These are phyloP conservation scores for Eriocheir sinensis DNA, from an alignment of 1,140 invertebrate species.

Conservation along the genomic window DNA sequence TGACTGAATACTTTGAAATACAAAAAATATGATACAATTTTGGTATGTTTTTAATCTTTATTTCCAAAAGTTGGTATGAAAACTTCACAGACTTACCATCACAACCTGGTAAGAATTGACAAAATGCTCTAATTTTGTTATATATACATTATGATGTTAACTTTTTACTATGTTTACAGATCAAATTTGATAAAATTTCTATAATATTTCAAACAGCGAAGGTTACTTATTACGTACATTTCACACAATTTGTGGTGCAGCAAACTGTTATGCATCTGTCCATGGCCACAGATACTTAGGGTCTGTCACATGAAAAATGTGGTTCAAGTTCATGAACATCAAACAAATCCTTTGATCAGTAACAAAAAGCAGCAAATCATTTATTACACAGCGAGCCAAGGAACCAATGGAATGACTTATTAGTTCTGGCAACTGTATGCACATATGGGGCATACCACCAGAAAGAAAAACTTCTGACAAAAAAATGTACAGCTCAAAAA, in stretches of 20 bases:
- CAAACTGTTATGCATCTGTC: neutral
- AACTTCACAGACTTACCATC: neutral
- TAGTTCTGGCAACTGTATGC: neutral
- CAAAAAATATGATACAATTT: neutral
- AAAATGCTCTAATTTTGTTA: neutral
- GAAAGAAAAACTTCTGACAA: neutral
- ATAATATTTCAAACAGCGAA: neutral
- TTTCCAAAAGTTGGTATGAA: conserved; percentile 16
- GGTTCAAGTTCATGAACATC: neutral
- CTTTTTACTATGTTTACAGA: neutral
- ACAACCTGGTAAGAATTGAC: neutral
- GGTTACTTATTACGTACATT: neutral
- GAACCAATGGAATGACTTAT: conserved; percentile 8
- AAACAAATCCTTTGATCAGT: neutral
- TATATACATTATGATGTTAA: neutral
- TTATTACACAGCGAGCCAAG: no score
- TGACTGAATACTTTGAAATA: neutral
- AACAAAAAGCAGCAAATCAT: neutral
- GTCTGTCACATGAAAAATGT: neutral
- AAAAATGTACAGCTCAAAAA: neutral
- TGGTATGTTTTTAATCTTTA: neutral
- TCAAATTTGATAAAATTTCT: no score
- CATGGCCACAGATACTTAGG: no score
- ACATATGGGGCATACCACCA: no score
- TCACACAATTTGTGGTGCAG: neutral